Conservation (phyloP, 1,140 invertebrate genomes). For the Coelopa frigida region DNA sequence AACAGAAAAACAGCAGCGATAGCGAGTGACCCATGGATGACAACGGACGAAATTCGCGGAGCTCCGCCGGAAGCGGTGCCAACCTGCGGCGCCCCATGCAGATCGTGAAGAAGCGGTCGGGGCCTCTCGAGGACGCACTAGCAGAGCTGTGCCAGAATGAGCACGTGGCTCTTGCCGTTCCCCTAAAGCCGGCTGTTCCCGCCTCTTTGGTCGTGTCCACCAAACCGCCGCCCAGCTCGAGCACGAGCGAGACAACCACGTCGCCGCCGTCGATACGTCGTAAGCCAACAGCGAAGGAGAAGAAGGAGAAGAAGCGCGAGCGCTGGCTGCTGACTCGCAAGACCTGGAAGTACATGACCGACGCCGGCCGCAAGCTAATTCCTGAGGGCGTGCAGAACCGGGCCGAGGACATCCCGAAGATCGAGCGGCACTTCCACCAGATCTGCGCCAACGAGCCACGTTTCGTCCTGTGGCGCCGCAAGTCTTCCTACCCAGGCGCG, state of each 20-base stretch:
- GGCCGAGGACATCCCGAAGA: slow-evolving; percentile 64
- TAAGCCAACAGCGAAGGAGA: slow-evolving; percentile 20
- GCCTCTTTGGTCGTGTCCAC: no score
- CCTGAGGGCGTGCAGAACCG: slow-evolving; percentile 66
- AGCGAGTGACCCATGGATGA: no score
- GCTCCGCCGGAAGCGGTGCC: no score
- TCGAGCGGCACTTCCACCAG: slow-evolving; percentile 77
- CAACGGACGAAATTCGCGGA: no score
- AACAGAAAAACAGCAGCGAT: no score
- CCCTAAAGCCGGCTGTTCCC: no score
- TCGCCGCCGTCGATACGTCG: slow-evolving; percentile 9
- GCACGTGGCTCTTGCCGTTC: no score
- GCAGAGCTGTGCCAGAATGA: slow-evolving; percentile 14
- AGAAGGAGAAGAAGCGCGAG: slow-evolving; percentile 50
- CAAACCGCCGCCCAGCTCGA: not conserved
- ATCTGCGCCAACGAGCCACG: slow-evolving; percentile 67
- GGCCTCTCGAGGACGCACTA: slow-evolving; percentile 22
- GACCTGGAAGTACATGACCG: slow-evolving; percentile 85
- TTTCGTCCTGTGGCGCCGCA: slow-evolving; percentile 69
- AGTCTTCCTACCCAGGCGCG: slow-evolving; percentile 67
- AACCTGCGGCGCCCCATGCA: slow-evolving; percentile 24
- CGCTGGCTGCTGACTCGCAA: slow-evolving; percentile 80
- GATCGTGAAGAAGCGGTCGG: slow-evolving; percentile 27
- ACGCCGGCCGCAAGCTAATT: slow-evolving; percentile 75
- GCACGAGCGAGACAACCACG: not conserved